Base-by-base conservation (phyloP, 2,888 invertebrate genomes). In the Tupiocoris notatus region DNA sequence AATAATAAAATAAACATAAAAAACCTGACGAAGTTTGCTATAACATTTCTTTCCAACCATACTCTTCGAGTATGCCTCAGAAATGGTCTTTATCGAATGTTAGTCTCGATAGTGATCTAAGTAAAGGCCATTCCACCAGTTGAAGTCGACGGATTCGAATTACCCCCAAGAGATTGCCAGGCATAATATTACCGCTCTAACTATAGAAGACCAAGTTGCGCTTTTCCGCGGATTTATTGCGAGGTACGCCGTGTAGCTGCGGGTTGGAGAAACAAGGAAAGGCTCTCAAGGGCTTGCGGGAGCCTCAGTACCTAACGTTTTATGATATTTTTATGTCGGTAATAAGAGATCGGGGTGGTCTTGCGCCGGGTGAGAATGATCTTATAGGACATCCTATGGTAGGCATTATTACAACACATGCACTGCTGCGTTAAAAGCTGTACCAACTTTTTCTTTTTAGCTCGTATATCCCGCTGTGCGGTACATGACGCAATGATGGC, bases 301-400 rank as follows among this genome's bases (percentile, higher is more conserved):
- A 64, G 18, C 6, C 64, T 17, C 24, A 64, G 18, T 39, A 39
- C 39, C 39, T 39, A 9, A 7, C 16, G 64, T 64, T 25, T 6
- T 25, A 24, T 64, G 64, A 64, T 64, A 64, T 64, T 64, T 25
- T 24, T 25, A 64, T 64, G 18, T 64, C 18, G 25, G 18, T 64
- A 64, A 64, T 64, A 64, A 64, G 64, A 17, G 64, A 64, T 24
- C 25, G 23, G 64, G 25, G 18, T 18, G 25, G n/a, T n/a, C n/a
- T n/a, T 12, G 64, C 39, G 3, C 39, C 12, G 6, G 39, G 39
- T 12, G 39, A 39, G 39, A 39, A 39, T 3, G 39, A 39, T 39
- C 39, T 39, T 12, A 12, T 3, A 39, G 39, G 39, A 39, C 3
- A 7, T 39, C 12, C 39, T 39, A n/a, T n/a, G n/a, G n/a, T n/a